Evolutionary conservation across 2,113 vertebrate genomes (phyloP).

Genomic region (Gymnorhina tibicen): DNA sequence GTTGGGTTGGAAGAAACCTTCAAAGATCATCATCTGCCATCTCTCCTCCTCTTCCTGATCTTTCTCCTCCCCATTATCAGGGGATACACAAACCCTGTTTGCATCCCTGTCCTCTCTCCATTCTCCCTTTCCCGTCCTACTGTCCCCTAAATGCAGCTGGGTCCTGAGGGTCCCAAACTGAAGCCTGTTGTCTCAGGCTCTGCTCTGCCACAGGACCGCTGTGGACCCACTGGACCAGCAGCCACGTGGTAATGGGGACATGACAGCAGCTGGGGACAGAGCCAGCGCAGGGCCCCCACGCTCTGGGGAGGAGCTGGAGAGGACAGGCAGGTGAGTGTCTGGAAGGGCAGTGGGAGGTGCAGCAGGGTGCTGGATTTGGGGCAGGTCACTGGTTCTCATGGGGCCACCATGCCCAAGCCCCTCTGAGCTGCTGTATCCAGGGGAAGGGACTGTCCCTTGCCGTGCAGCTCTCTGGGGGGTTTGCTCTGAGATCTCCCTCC

Average conservation of each 20-base stretch:
- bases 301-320: slow-evolving; percentile 63
- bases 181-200: neutral
- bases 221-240: neutral
- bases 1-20: neutral
- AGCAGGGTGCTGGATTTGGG: neutral
- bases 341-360: neutral
- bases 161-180: neutral
- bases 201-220: slow-evolving; percentile 27
- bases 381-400: neutral
- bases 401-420: neutral
- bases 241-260: neutral
- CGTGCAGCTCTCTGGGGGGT: neutral
- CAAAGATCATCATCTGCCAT: neutral
- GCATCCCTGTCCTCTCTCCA: neutral
- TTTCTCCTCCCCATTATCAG: neutral
- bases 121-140: neutral
- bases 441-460: neutral
- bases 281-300: neutral
- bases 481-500: neutral
- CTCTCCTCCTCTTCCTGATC: neutral
- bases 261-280: neutral
- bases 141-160: neutral
- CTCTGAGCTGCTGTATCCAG: neutral
- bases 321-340: slow-evolving; percentile 70
- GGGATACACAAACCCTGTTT: neutral